Percentiles rank a stretch among this genome's conserved stretches.
Conservation (phyloP, 2,113 vertebrate genomes). For the Octodon degus region DNA sequence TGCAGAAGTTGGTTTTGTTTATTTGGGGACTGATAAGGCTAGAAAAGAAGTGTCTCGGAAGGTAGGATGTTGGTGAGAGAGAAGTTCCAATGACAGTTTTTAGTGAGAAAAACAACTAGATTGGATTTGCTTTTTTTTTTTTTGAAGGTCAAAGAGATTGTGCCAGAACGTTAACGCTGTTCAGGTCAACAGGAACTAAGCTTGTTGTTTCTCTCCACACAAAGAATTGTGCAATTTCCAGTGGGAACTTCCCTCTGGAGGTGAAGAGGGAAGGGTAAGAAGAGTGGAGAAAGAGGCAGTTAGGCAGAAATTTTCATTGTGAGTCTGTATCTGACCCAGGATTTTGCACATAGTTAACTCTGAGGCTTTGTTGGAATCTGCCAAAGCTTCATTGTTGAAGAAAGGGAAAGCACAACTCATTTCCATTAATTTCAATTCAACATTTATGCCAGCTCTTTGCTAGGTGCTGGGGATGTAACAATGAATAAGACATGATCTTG, state of each 20-base stretch:
- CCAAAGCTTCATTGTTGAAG: slow-evolving; percentile 52
- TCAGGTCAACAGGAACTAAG: slow-evolving; percentile 76
- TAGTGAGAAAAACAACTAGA: slow-evolving; percentile 39
- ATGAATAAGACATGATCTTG: slow-evolving; percentile 54
- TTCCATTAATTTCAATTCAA: slow-evolving; percentile 67
- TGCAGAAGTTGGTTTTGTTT: slow-evolving; percentile 26
- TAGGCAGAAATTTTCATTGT: slow-evolving; percentile 28
- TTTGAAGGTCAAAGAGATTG: not conserved
- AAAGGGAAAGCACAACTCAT: slow-evolving; percentile 56
- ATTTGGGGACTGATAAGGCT: not conserved
- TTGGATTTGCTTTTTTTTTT: not conserved
- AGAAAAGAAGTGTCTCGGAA: not conserved
- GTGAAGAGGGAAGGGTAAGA: slow-evolving; percentile 64
- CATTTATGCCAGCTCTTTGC: slow-evolving; percentile 26
- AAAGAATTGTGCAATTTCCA: slow-evolving; percentile 66
- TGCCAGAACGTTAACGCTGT: slow-evolving; percentile 56
- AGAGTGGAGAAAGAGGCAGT: slow-evolving; percentile 57
- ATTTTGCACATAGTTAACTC: slow-evolving; percentile 10
- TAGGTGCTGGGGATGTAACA: slow-evolving; percentile 55
- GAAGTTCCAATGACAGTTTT: slow-evolving; percentile 45
- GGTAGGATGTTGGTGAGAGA: not conserved
- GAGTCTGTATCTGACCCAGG: slow-evolving; percentile 11
- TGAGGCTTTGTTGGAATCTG: slow-evolving; percentile 40
- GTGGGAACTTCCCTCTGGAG: slow-evolving; percentile 76
- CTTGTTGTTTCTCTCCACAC: slow-evolving; percentile 73